Evolutionary conservation across 2,888 invertebrate species (phyloP).

Genomic region (Neoascia interrupta): DNA sequence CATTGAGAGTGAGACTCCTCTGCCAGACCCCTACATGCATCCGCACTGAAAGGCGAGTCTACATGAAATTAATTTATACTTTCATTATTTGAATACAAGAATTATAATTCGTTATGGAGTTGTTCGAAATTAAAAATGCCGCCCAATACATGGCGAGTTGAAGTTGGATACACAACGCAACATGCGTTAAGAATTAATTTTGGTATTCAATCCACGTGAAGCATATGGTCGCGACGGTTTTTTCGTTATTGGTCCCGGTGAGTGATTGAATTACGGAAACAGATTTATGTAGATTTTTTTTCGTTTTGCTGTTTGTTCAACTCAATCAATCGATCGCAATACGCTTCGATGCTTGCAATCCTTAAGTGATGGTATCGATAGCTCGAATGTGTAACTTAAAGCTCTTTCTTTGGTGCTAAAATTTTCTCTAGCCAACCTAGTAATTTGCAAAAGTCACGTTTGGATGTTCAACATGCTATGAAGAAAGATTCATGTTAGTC

Average conservation of each 20-base stretch:
- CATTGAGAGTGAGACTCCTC: conserved; percentile 24
- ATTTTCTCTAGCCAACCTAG: too few relatives aligned
- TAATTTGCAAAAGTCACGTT: too few relatives aligned
- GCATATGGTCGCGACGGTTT: conserved; percentile 41
- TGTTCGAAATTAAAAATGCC: conserved; percentile 38
- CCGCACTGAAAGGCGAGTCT: conserved; percentile 24
- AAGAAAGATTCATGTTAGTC: too few relatives aligned
- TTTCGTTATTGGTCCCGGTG: conserved; percentile 43
- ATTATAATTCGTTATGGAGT: conserved; percentile 53
- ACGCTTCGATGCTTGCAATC: neutral
- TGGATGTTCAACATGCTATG: too few relatives aligned
- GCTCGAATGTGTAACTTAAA: neutral
- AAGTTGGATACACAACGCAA: neutral
- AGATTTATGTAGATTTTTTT: too few relatives aligned
- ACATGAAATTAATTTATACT: conserved; percentile 40
- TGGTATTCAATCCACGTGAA: conserved; percentile 31
- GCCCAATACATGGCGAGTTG: neutral
- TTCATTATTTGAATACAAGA: conserved; percentile 50
- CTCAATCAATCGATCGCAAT: conserved; percentile 26
- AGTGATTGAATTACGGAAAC: conserved; percentile 26
- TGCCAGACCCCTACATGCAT: neutral
- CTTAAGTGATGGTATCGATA: neutral
- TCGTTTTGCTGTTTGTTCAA: conserved; percentile 7
- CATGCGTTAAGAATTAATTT: conserved; percentile 17
- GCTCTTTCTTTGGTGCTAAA: neutral